phyloP scores from a whole-genome alignment of 2,797 vertebrate species.

The Alauda arvensis region DNA sequence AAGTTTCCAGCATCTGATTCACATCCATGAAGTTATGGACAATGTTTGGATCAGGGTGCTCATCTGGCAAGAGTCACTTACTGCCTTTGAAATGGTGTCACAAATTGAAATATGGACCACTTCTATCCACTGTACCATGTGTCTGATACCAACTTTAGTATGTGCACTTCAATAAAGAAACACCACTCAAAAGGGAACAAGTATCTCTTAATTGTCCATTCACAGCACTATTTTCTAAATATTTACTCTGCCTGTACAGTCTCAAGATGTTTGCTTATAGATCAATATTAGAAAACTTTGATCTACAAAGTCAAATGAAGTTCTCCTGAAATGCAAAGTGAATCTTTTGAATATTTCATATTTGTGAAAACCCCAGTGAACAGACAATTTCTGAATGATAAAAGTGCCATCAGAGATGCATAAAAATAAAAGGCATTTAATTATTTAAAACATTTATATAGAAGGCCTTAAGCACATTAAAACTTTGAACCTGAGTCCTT shows the following conservation, averaged over 20 bases:
- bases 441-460: constrained; percentile 17
- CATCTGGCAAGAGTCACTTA: background rate
- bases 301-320: constrained; percentile 15
- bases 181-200: background rate
- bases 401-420: background rate
- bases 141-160: background rate
- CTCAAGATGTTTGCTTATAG: constrained; percentile 29
- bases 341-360: constrained; percentile 44
- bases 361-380: background rate
- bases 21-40: background rate
- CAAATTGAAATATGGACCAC: background rate
- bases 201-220: background rate
- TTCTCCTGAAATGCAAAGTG: constrained; percentile 6
- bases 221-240: constrained; percentile 8
- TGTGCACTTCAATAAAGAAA: background rate
- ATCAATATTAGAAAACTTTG: background rate
- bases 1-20: background rate
- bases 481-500: background rate
- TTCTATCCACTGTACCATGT: background rate
- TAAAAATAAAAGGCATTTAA: constrained; percentile 28
- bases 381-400: background rate
- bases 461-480: background rate
- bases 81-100: background rate
- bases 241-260: constrained; percentile 5
- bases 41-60: background rate